Evolutionary conservation across 2,797 vertebrate genomes (phyloP), one percentile per base, ranked within the genome.

Genomic region (Macropodus opercularis): DNA sequence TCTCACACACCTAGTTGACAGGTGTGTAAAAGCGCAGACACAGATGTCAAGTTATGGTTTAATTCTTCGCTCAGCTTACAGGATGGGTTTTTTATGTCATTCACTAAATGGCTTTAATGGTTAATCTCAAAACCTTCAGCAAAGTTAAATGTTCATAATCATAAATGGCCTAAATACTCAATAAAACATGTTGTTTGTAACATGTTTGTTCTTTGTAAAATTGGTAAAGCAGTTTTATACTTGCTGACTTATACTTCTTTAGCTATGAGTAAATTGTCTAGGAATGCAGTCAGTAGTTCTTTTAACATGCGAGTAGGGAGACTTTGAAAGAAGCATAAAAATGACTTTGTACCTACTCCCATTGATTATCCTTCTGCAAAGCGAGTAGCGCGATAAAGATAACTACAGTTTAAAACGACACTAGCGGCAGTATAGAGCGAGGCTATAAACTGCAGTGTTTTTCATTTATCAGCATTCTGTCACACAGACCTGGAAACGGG

Each of bases 121-220:
- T 57, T 13, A 66, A 59, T 52, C 63, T 65, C 59, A 43, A 38
- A 32, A 14, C n/a, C 35, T 61, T 22, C 58, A 75, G 66, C 69
- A 60, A 72, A 76, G 69, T 65, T 22, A 67, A 79, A 67, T 56
- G 44, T 78, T 75, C 57, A 78, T 27, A 75, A 70, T 51, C 63
- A 52, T 36, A 71, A 62, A 62, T 60, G 62, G 79, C 76, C 35
- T 2, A 65, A 75, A 80, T 71, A 13, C 52, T 63, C 69, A 91
- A 90, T 91, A 89, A 90, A 90, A 71, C 38, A 54, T 27, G 13
- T 81, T 85, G 79, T 90, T 90, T 89, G 58, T 87, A 84, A 53
- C 23, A 39, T 46, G 7, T 46, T 29, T 3, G 4, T 63, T 41
- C 40, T 73, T 72, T 46, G 23, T 34, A 15, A 46, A 54, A 22